Percentiles rank a stretch among this genome's conserved stretches.
These are phyloP conservation scores for Cyphomyrus discorhynchus DNA, from an alignment of 2,113 vertebrate species.

Conservation along the genomic window DNA sequence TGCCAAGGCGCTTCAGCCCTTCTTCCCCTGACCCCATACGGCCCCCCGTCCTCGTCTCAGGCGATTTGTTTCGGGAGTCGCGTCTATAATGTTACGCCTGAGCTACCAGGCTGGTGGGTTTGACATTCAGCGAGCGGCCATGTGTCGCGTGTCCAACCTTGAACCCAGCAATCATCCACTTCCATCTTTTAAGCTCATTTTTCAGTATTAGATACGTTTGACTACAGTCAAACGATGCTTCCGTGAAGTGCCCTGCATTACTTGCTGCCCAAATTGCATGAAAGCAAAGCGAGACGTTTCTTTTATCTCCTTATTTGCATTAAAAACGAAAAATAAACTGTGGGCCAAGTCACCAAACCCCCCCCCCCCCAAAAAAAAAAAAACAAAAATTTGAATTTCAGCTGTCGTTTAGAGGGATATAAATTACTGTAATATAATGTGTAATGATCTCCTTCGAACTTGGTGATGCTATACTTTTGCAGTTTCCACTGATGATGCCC, in stretches of 20 bases:
- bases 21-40: background rate
- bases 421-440: background rate
- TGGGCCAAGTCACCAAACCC: background rate
- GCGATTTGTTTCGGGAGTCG: background rate
- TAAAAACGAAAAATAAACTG: background rate
- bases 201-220: background rate
- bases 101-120: background rate
- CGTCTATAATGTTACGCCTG: background rate
- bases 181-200: background rate
- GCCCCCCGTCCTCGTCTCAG: background rate
- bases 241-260: background rate
- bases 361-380: background rate
- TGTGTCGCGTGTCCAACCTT: background rate
- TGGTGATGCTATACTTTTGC: background rate
- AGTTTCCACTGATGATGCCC: conserved; percentile 11
- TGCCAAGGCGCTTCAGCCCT: background rate
- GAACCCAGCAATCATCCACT: background rate
- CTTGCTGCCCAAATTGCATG: background rate
- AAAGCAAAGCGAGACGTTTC: background rate
- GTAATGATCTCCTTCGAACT: background rate
- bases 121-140: background rate
- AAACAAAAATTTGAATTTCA: background rate
- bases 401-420: background rate
- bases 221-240: background rate
- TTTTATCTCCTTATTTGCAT: background rate